Conservation (phyloP, 2,797 vertebrate genomes). For the Intellagama lesueurii region DNA sequence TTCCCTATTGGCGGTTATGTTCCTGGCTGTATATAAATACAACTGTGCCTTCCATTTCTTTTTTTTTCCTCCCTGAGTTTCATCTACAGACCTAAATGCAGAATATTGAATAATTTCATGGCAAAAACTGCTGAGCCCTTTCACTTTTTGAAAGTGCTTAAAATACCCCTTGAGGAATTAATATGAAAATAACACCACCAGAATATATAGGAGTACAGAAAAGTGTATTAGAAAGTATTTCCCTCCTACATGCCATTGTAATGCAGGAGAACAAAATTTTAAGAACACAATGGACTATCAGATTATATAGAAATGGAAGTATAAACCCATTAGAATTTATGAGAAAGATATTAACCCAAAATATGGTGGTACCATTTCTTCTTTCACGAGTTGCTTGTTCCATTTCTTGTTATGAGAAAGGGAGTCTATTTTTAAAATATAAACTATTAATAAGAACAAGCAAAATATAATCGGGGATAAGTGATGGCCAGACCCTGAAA, state of each 20-base stretch:
- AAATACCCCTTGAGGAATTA: conserved; percentile 37
- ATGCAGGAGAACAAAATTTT: background rate
- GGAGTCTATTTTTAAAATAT: background rate
- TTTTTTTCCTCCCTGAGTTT: conserved; percentile 19
- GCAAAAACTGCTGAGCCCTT: conserved; percentile 32
- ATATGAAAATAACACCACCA: background rate
- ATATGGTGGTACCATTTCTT: accelerated
- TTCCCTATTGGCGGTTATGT: conserved; percentile 10
- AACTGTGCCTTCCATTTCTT: background rate
- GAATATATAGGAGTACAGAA: background rate
- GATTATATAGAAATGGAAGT: background rate
- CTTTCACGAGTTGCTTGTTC: background rate
- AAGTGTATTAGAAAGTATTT: background rate
- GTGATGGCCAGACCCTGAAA: background rate
- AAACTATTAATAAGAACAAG: background rate
- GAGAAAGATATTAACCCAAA: background rate
- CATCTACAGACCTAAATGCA: conserved; percentile 32
- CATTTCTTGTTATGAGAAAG: background rate
- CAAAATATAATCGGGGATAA: background rate
- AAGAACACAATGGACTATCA: background rate
- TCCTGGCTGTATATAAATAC: background rate
- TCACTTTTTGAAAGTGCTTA: conserved; percentile 8
- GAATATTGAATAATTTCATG: conserved; percentile 46
- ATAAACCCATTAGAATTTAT: background rate
- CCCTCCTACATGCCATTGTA: background rate